phyloP scores from a whole-genome alignment of 2,888 invertebrate genomes.

The Achlya flavicornis region DNA sequence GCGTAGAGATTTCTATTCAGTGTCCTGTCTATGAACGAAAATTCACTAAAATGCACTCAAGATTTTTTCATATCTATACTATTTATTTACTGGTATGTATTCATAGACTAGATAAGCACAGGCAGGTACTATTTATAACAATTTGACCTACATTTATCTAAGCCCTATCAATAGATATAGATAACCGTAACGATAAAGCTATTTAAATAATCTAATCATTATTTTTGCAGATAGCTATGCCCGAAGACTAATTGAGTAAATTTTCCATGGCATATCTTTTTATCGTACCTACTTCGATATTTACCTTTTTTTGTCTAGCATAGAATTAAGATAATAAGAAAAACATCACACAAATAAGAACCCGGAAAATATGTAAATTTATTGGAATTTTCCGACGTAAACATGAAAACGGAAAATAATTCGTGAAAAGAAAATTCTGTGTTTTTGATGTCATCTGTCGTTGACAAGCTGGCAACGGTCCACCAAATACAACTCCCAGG shows the following conservation, averaged over 20 bases:
- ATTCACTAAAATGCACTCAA: too few species aligned
- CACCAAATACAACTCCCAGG: too few species aligned
- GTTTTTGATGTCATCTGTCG: too few species aligned
- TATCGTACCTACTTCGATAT: neutral
- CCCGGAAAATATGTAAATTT: neutral
- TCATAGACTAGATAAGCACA: conserved; percentile 5
- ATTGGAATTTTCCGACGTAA: too few species aligned
- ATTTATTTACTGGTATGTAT: neutral
- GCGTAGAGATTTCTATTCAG: too few species aligned
- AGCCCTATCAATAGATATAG: conserved; percentile 1
- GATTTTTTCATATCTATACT: neutral
- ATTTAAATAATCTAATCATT: conserved; percentile 5
- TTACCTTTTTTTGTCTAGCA: neutral
- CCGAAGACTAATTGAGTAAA: conserved; percentile 13
- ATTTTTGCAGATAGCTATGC: neutral
- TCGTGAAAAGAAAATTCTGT: too few species aligned
- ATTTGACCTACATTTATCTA: conserved; percentile 11
- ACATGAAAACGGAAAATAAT: too few species aligned
- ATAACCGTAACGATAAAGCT: neutral
- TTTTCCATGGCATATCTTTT: neutral
- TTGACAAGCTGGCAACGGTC: too few species aligned
- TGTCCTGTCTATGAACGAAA: too few species aligned
- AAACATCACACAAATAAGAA: neutral
- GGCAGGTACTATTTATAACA: conserved; percentile 10
- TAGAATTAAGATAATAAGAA: neutral